Conservation (phyloP, 2,113 vertebrate species). For the Cyanoramphus novaezelandiae region DNA sequence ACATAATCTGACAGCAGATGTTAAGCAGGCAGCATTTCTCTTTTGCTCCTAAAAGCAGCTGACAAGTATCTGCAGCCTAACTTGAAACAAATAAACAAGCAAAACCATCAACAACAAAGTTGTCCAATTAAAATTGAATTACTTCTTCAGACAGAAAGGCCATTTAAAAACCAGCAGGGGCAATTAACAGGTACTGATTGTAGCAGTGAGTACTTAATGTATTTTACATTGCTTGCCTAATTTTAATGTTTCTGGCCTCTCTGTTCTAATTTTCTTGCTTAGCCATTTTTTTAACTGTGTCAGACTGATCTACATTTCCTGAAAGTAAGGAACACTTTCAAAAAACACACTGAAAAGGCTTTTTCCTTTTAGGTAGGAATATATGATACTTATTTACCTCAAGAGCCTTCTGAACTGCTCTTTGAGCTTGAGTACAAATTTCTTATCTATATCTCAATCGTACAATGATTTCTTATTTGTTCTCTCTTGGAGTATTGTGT, state of each 20-base stretch:
- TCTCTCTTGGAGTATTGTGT: neutral
- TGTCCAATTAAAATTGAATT: neutral
- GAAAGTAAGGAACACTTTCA: neutral
- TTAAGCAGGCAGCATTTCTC: conserved; percentile 56
- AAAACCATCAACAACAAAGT: neutral
- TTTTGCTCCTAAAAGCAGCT: conserved; percentile 50
- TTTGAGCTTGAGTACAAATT: neutral
- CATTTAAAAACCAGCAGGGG: neutral
- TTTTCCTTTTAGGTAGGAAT: neutral
- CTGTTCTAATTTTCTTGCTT: neutral
- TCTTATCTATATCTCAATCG: neutral
- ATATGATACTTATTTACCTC: neutral
- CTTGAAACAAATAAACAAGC: conserved; percentile 48
- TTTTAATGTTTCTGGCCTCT: neutral
- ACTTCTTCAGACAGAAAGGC: neutral
- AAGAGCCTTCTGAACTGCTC: neutral
- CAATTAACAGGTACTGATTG: neutral
- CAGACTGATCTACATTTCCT: neutral
- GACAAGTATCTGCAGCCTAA: conserved; percentile 40
- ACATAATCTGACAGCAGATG: conserved; percentile 66
- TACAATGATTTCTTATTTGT: neutral
- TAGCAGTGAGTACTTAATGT: neutral
- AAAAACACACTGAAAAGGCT: neutral
- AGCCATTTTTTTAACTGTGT: neutral
- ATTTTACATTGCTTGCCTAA: neutral